A percentile compares a stretch with the other conserved stretches of the same genome.
Evolutionary conservation across 2,797 vertebrate species (phyloP).

Genomic region (Vultur gryphus): DNA sequence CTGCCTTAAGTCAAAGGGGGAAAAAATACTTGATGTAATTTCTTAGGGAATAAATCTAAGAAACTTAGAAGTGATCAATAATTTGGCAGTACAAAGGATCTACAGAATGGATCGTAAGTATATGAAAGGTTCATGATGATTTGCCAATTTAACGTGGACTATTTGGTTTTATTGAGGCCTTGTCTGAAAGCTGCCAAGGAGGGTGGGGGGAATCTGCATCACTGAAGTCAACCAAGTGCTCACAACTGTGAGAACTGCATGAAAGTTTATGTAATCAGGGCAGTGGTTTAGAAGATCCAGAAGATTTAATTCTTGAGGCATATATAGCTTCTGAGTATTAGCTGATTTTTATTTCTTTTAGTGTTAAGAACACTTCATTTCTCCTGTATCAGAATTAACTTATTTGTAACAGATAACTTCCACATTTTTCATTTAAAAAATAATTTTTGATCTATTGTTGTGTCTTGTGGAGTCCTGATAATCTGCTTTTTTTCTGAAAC

Average conservation of each 20-base stretch:
- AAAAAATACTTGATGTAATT: neutral
- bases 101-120: neutral
- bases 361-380: neutral
- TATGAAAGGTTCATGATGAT: neutral
- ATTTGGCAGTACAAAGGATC: neutral
- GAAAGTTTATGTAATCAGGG: neutral
- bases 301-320: neutral
- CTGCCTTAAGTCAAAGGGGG: neutral
- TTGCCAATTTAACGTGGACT: neutral
- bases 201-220: neutral
- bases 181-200: neutral
- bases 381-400: neutral
- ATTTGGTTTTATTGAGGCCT: neutral
- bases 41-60: neutral
- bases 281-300: neutral
- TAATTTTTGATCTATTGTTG: neutral
- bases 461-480: neutral
- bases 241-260: neutral
- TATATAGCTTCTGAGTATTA: neutral
- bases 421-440: neutral
- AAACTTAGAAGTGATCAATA: neutral
- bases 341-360: neutral
- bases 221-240: neutral
- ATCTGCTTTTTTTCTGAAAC: neutral
- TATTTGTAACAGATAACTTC: neutral